Evolutionary conservation across 2,797 vertebrate species (phyloP), one percentile per base, ranked within the genome.

Genomic region (Columba guinea): DNA sequence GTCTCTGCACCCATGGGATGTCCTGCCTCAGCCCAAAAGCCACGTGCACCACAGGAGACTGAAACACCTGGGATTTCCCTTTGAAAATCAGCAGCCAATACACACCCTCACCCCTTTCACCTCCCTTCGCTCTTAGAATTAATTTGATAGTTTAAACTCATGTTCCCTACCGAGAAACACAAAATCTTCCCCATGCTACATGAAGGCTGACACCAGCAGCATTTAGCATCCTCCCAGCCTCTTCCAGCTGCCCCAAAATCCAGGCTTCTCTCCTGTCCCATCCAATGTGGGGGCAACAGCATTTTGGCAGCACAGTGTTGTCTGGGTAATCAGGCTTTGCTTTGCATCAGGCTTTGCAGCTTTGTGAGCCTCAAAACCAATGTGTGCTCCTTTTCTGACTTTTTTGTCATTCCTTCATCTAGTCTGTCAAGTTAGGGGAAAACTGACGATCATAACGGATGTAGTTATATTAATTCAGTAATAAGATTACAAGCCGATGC

Each of bases 391-490:
- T 63, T 52, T 84, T 52, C 37, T 75, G 19, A 14, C 32, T 11
- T 13, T 60, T 60, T 69, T 75, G 77, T 60, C 28, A 81, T 82
- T 94, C 80, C 49, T 84, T 74, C 37, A n/a, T 16, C 32, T 70
- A 37, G 35, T 23, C 79, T 81, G 35, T 62, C 76, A 76, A 68
- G 65, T 56, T 65, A 83, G 37, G 84, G 49, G 32, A 17, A 13
- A 84, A 77, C 32, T 0, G 26, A 39, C 78, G 68, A 84, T 84
- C 77, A 60, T 32, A 73, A 83, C 14, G 8, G 28, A 68, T 3
- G 9, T 81, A 51, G 39, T 58, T 95, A n/a, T 67, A 87, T 32
- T 95, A 48, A 87, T 56, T 82, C 92, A 92, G 52, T 93, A 96
- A 94, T 93, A 48, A 63, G 87, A 97, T 93, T 93, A 92, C 52